A percentile compares a stretch with the other conserved stretches of the same genome.
These are phyloP conservation scores for Xanthorhoe spadicearia DNA, from an alignment of 2,888 invertebrate genomes.

Conservation along the genomic window DNA sequence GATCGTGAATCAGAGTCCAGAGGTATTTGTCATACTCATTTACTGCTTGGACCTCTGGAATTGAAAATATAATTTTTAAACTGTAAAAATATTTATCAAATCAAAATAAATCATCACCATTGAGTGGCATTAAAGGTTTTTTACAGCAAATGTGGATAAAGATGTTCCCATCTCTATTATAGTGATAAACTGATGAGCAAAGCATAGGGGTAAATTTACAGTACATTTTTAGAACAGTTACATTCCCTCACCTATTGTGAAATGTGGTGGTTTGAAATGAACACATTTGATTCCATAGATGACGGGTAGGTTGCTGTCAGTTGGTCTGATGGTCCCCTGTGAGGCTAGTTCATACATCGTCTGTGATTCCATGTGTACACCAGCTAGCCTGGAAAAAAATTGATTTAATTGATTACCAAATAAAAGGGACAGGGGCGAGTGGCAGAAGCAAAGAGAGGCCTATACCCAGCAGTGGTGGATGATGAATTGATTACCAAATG, in stretches of 20 bases:
- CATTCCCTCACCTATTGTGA: constrained; percentile 88
- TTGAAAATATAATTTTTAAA: not conserved
- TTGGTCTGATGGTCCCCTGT: constrained; percentile 92
- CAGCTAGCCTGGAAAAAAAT: constrained; percentile 84
- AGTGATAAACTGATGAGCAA: too few species aligned
- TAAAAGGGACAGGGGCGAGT: too few species aligned
- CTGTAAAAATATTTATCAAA: too few species aligned
- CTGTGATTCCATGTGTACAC: constrained; percentile 93
- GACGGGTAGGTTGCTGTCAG: constrained; percentile 88
- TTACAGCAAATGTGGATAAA: too few species aligned
- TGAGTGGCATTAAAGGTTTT: too few species aligned
- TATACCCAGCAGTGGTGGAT: too few species aligned
- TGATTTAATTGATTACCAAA: not conserved
- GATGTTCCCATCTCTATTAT: too few species aligned
- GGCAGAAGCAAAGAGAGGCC: too few species aligned
- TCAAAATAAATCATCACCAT: too few species aligned
- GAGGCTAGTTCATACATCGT: constrained; percentile 95
- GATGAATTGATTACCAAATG: too few species aligned
- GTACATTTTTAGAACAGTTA: not conserved
- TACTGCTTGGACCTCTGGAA: constrained; percentile 92
- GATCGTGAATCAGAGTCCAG: constrained; percentile 90
- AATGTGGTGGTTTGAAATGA: constrained; percentile 92
- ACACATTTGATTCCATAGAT: constrained; percentile 94
- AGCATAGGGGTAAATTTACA: too few species aligned
- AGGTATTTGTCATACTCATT: constrained; percentile 94